Percentiles rank a stretch among this genome's conserved stretches.
Evolutionary conservation across 2,888 invertebrate species (phyloP).

Genomic region (Cactoblastis cactorum): DNA sequence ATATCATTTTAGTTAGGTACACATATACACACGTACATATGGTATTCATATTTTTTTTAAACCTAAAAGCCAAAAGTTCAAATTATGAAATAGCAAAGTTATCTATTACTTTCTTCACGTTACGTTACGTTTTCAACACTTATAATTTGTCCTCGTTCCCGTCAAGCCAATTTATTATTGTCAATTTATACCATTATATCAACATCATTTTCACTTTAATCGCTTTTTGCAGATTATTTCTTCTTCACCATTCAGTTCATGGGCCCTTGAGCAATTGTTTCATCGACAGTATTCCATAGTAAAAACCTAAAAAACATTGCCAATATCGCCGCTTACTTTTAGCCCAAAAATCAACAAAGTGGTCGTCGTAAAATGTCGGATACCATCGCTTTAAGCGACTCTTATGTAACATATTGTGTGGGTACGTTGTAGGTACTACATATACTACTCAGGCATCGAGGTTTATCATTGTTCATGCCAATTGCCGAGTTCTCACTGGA

Average conservation of each 20-base stretch:
- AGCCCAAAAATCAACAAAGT: constrained; percentile 55
- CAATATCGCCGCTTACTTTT: constrained; percentile 55
- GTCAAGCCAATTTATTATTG: neutral
- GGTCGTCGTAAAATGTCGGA: constrained; percentile 68
- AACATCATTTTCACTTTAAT: constrained; percentile 27
- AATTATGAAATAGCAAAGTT: too few relatives aligned
- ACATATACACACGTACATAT: too few relatives aligned
- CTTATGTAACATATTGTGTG: constrained; percentile 50
- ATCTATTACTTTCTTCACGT: neutral
- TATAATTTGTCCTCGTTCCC: neutral
- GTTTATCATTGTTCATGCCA: constrained; percentile 60
- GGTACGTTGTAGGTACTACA: constrained; percentile 29
- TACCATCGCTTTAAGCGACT: constrained; percentile 42
- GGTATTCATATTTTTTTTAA: too few relatives aligned
- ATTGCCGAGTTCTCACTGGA: constrained; percentile 56
- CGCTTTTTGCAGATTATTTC: constrained; percentile 30
- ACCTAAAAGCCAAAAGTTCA: too few relatives aligned
- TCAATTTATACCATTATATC: neutral
- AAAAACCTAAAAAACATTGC: constrained; percentile 42
- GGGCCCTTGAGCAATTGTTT: constrained; percentile 28
- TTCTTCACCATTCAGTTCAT: constrained; percentile 20
- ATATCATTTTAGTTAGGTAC: too few relatives aligned
- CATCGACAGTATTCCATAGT: constrained; percentile 33
- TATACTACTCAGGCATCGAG: constrained; percentile 44
- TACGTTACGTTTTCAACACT: neutral